Base-by-base conservation (phyloP, 2,888 invertebrate species). In the Calameuta pallipes region DNA sequence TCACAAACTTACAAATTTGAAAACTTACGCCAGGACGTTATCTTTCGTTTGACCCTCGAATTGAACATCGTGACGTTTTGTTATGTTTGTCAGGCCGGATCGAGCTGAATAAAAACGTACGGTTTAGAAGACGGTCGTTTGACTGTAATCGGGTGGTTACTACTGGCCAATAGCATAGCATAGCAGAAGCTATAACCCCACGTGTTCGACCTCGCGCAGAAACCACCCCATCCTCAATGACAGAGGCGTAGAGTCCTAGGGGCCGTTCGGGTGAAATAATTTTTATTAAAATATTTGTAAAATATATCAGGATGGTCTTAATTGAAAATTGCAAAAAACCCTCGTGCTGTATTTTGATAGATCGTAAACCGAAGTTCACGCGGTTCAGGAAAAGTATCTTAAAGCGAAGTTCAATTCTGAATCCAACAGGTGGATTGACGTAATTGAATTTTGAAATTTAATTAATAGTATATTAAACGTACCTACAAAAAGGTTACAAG, bases 11-110 rank as follows among this genome's bases (percentile, higher is more conserved):
- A 2, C 9, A 56, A 9, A 23, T 56, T 15, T 56, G 12, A 41
- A 68, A 73, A 78, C 78, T 78, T 75, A 78, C 78, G 75, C 71
- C 70, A 73, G 15, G 78, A 78, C 35, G 75, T 78, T 35, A 70
- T 41, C 73, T 78, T 78, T 9, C 75, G 71, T 73, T 76, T 78
- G 73, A 73, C 73, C 78, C 73, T 78, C 76, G 75, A 76, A 78
- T 76, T 76, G 71, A 76, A 78, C 78, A 78, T 78, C 12, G 71
- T 34, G 12, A 71, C 71, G 31, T 71, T 30, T 71, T 30, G 13
- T 37, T 23, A 33, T 30, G 33, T 31, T 23, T 74, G 36, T 15
- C 37, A 23, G 12, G 23, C 33, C 12, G 71, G 71, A 34, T 71
- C 33, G 34, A 71, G 71, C 71, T 33, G 71, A 34, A 71, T 34